phyloP scores from a whole-genome alignment of 2,797 vertebrate genomes.

The Phrynocephalus forsythii region DNA sequence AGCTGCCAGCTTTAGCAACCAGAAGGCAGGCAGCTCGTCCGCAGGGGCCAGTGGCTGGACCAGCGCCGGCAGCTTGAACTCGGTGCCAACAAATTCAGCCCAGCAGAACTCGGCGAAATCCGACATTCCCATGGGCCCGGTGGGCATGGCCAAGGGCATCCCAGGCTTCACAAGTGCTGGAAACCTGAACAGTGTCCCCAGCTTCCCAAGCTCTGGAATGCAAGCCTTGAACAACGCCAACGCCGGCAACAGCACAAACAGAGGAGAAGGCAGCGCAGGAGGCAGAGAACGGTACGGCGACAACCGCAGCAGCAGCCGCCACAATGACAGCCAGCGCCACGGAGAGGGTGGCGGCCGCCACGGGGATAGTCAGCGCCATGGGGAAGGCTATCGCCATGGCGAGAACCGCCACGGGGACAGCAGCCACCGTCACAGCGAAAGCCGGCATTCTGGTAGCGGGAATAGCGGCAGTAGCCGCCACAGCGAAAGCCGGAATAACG shows the following conservation, averaged over 20 bases:
- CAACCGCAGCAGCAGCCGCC: slow-evolving; percentile 73
- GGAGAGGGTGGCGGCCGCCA: slow-evolving; percentile 74
- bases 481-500: slow-evolving; percentile 67
- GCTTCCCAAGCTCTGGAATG: slow-evolving; percentile 65
- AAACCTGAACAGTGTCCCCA: slow-evolving; percentile 88
- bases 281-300: slow-evolving; percentile 77
- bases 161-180: slow-evolving; percentile 89
- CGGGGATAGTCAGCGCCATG: slow-evolving; percentile 66
- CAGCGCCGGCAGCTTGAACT: slow-evolving; percentile 95
- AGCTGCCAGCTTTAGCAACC: slow-evolving; percentile 90
- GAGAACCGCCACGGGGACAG: slow-evolving; percentile 81
- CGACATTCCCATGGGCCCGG: slow-evolving; percentile 40
- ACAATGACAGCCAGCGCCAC: slow-evolving; percentile 71
- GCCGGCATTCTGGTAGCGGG: slow-evolving; percentile 71
- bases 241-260: slow-evolving; percentile 49
- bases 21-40: slow-evolving; percentile 89
- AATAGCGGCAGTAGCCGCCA: slow-evolving; percentile 65
- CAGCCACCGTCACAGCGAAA: slow-evolving; percentile 74
- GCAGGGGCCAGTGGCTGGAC: slow-evolving; percentile 93
- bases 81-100: slow-evolving; percentile 83
- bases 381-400: slow-evolving; percentile 65
- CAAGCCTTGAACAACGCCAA: slow-evolving; percentile 67
- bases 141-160: slow-evolving; percentile 70
- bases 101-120: slow-evolving; percentile 66
- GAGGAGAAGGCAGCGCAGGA: slow-evolving; percentile 70